These are phyloP conservation scores for Whitmania pigra DNA, from an alignment of 1,140 invertebrate species.

Conservation along the genomic window DNA sequence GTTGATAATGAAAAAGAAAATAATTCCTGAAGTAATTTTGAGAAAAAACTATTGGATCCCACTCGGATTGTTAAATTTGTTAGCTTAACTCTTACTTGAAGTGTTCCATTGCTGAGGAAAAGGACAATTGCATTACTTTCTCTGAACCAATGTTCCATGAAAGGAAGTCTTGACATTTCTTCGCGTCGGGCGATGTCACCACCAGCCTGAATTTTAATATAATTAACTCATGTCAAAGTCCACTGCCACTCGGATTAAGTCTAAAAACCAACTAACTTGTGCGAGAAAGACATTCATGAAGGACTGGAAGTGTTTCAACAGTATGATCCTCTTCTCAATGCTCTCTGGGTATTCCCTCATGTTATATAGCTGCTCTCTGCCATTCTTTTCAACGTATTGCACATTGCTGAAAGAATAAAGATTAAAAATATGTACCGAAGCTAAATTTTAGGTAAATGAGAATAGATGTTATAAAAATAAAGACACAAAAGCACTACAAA, in stretches of 20 bases:
- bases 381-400: constrained; percentile 85
- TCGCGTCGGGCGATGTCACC: constrained; percentile 65
- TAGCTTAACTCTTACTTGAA: constrained; percentile 57
- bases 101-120: constrained; percentile 88
- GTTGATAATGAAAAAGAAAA: too few species aligned
- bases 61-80: too few species aligned
- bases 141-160: constrained; percentile 86
- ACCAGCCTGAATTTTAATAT: constrained; percentile 51
- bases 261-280: constrained; percentile 49
- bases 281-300: constrained; percentile 96
- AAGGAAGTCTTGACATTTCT: constrained; percentile 75
- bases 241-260: background rate
- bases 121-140: constrained; percentile 86
- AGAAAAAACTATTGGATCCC: too few species aligned
- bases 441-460: background rate
- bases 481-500: background rate
- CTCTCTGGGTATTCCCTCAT: constrained; percentile 60
- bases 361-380: constrained; percentile 75
- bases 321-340: constrained; percentile 89
- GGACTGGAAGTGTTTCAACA: constrained; percentile 84
- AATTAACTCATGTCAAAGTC: background rate
- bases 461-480: constrained; percentile 1
- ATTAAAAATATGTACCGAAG: background rate
- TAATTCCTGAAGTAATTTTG: too few species aligned
- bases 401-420: constrained; percentile 55